Percentiles rank a stretch among this genome's conserved stretches.
Evolutionary conservation across 1,140 invertebrate genomes (phyloP).

Genomic region (Stegodyphus dumicola): DNA sequence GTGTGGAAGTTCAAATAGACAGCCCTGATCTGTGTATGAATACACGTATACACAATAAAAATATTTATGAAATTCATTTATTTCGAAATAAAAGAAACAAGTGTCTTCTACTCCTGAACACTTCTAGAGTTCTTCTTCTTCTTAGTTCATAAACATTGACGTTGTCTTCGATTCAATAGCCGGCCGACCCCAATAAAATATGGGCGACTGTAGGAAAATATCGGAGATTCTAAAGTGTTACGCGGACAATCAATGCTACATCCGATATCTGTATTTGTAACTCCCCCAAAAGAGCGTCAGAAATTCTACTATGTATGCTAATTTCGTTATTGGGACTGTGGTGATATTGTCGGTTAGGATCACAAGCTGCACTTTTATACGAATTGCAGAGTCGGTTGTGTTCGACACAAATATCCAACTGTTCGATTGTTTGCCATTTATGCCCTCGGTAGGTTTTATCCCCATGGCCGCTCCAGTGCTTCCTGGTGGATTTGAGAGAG

Average conservation of each 20-base stretch:
- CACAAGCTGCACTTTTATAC: not conserved
- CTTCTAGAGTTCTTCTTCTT: no score
- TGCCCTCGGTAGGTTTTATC: no score
- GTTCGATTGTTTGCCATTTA: not conserved
- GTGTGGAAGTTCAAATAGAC: no score
- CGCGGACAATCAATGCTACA: not conserved
- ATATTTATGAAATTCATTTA: no score
- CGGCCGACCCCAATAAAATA: not conserved
- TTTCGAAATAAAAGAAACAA: no score
- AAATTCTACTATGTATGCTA: slow-evolving; percentile 3
- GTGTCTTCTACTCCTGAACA: no score
- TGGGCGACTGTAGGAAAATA: not conserved
- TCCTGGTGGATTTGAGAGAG: no score
- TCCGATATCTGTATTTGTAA: not conserved
- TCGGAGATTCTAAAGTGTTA: not conserved
- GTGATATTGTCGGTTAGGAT: not conserved
- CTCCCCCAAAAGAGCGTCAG: not conserved
- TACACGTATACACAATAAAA: no score
- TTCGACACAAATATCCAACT: not conserved
- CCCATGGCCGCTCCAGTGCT: no score
- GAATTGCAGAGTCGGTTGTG: not conserved
- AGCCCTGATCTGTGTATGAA: no score
- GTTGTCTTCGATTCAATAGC: no score
- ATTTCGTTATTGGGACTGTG: not conserved
- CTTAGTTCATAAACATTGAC: no score